Evolutionary conservation across 2,797 vertebrate genomes (phyloP).

Genomic region (Moxostoma hubbsi): DNA sequence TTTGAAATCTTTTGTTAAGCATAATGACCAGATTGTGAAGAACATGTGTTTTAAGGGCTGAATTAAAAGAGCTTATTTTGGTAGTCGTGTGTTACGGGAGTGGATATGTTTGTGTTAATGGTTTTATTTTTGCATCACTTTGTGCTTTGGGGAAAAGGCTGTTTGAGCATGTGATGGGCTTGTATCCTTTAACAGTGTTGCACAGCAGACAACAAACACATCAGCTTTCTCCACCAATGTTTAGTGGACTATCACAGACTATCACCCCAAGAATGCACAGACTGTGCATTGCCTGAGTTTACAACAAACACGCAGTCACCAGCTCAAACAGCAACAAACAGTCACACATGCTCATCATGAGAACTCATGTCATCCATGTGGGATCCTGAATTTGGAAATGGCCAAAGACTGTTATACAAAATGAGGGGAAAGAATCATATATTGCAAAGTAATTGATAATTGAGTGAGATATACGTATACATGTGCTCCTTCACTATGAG

Average conservation of each 20-base stretch:
- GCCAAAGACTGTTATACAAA: conserved; percentile 52
- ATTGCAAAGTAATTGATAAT: conserved; percentile 54
- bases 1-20: conserved; percentile 7
- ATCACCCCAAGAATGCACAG: conserved; percentile 67
- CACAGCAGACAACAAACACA: conserved; percentile 28
- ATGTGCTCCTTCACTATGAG: conserved; percentile 40
- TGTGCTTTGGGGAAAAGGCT: conserved; percentile 16
- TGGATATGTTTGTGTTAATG: conserved; percentile 39
- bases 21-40: conserved; percentile 18
- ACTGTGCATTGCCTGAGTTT: conserved; percentile 64
- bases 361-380: conserved; percentile 75
- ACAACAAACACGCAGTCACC: conserved; percentile 54
- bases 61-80: conserved; percentile 57
- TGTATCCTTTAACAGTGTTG: conserved; percentile 12
- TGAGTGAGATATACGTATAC: not conserved
- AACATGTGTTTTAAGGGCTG: conserved; percentile 17
- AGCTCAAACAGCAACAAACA: conserved; percentile 14
- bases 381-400: conserved; percentile 58
- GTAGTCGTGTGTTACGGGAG: conserved; percentile 44
- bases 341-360: conserved; percentile 63
- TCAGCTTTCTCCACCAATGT: conserved; percentile 15
- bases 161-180: conserved; percentile 19
- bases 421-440: conserved; percentile 17
- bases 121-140: conserved; percentile 26
- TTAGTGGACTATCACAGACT: conserved; percentile 52